Percentiles rank a stretch among this genome's conserved stretches.
Conservation (phyloP, 2,797 vertebrate species). For the Kryptopterus vitreolus region DNA sequence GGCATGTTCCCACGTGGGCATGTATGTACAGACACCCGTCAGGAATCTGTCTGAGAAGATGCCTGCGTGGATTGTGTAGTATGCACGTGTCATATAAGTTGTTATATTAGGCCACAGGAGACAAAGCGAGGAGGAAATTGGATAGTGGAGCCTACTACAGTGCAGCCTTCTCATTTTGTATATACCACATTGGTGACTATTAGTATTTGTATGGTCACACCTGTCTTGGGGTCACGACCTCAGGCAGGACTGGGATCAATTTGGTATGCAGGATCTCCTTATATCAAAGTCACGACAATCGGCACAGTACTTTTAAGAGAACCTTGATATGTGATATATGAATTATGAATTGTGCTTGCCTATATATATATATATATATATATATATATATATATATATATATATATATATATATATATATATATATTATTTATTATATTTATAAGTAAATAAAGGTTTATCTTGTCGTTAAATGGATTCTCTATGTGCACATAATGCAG, state of each 20-base stretch:
- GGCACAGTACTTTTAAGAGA: slow-evolving; percentile 10
- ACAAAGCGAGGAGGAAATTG: slow-evolving; percentile 10
- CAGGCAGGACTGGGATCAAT: slow-evolving; percentile 58
- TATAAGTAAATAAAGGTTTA: background rate
- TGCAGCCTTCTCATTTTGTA: slow-evolving; percentile 54
- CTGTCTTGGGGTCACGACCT: slow-evolving; percentile 74
- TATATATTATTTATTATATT: too few species aligned
- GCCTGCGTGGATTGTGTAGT: background rate
- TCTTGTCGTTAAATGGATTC: slow-evolving; percentile 8
- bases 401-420: too few species aligned
- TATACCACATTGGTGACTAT: slow-evolving; percentile 36
- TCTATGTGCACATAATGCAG: slow-evolving; percentile 62
- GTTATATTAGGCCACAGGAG: slow-evolving; percentile 5
- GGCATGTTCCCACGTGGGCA: background rate
- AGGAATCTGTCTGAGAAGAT: background rate
- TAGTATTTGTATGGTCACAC: slow-evolving; percentile 66
- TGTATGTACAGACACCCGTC: background rate
- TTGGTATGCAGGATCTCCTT: slow-evolving; percentile 51
- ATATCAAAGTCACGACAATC: slow-evolving; percentile 52
- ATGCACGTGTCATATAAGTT: background rate
- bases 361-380: too few species aligned
- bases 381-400: too few species aligned
- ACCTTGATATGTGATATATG: too few species aligned
- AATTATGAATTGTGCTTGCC: too few species aligned
- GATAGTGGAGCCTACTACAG: slow-evolving; percentile 22